Evolutionary conservation across 2,888 invertebrate genomes (phyloP).

Genomic region (Oligia latruncula): DNA sequence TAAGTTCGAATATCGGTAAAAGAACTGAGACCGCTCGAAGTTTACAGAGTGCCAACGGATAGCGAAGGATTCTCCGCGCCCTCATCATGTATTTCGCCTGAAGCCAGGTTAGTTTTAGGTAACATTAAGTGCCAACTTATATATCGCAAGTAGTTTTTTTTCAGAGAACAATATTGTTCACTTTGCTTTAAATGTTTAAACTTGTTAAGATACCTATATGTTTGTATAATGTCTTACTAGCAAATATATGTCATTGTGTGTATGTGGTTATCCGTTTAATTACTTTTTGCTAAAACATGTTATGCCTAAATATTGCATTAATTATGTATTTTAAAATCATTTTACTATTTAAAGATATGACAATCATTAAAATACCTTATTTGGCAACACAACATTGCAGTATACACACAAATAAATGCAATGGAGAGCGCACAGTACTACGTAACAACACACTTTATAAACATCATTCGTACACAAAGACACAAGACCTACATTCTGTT

Average conservation of each 20-base stretch:
- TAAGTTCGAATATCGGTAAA: slow-evolving; percentile 65
- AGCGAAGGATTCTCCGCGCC: slow-evolving; percentile 75
- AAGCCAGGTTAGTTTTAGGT: slow-evolving; percentile 82
- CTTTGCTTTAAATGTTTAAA: background rate
- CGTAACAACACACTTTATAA: slow-evolving; percentile 2
- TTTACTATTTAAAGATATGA: background rate
- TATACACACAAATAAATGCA: background rate
- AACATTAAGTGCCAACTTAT: slow-evolving; percentile 54
- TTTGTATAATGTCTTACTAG: slow-evolving; percentile 7
- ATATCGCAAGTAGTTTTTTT: slow-evolving; percentile 30
- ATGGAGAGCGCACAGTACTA: background rate
- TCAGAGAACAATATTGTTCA: background rate
- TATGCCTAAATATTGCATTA: background rate
- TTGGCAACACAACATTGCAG: background rate
- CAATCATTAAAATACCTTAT: background rate
- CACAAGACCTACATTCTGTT: slow-evolving; percentile 10
- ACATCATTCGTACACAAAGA: slow-evolving; percentile 27
- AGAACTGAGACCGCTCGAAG: slow-evolving; percentile 71
- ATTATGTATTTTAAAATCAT: background rate
- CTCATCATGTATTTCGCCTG: slow-evolving; percentile 74
- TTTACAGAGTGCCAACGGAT: slow-evolving; percentile 77
- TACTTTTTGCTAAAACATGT: background rate
- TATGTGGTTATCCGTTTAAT: background rate
- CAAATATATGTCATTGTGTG: too few relatives aligned
- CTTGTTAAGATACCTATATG: background rate